A percentile compares a stretch with the other conserved stretches of the same genome.
Conservation (phyloP, 2,888 invertebrate species). For the Cheilosia soror region DNA sequence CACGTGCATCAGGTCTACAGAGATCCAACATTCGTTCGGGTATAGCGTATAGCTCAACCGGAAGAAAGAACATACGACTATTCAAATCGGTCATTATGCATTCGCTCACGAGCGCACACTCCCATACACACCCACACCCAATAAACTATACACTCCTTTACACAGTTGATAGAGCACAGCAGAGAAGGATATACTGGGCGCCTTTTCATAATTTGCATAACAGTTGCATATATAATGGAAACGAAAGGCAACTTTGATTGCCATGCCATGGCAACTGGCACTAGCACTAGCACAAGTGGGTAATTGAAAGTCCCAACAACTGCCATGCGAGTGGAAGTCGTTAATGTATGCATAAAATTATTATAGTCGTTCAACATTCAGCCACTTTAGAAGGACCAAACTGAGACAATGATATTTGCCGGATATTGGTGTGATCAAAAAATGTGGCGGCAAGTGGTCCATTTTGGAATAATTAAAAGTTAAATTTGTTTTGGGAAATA, state of each 20-base stretch:
- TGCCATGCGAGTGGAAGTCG: background rate
- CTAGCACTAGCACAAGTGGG: background rate
- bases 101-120: background rate
- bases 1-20: background rate
- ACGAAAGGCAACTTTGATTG: constrained; percentile 21
- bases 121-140: background rate
- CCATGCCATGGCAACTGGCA: background rate
- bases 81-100: constrained; percentile 10
- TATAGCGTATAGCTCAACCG: constrained; percentile 3
- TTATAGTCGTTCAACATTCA: constrained; percentile 6
- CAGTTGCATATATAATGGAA: constrained; percentile 17
- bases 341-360: constrained; percentile 9
- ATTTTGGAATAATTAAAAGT: constrained; percentile 4
- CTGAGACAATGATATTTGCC: background rate
- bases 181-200: background rate
- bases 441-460: background rate
- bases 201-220: constrained; percentile 16
- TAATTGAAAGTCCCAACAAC: constrained; percentile 3
- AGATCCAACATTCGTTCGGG: background rate
- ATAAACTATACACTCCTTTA: background rate
- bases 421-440: background rate
- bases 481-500: constrained; percentile 2
- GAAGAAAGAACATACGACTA: background rate
- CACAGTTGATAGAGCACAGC: background rate
- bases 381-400: background rate